Percentiles rank a stretch among this genome's conserved stretches.
These are phyloP conservation scores for Pogonophryne albipinna DNA, from an alignment of 2,797 vertebrate genomes.

Conservation along the genomic window DNA sequence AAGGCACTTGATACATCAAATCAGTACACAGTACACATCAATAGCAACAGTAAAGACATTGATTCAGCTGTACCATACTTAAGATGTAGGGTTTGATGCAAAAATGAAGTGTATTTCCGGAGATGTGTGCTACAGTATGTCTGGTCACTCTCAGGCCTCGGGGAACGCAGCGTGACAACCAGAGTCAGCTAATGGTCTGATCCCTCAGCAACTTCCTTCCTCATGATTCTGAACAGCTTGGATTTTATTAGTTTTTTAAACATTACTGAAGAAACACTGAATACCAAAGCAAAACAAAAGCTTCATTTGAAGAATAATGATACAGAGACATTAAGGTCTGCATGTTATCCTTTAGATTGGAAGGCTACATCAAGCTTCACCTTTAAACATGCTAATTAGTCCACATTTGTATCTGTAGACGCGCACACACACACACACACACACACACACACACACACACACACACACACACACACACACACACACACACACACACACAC, in stretches of 20 bases:
- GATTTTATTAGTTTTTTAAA: slow-evolving; percentile 21
- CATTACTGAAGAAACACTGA: slow-evolving; percentile 11
- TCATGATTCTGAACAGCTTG: slow-evolving; percentile 6
- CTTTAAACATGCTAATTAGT: slow-evolving; percentile 35
- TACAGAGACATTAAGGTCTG: not conserved
- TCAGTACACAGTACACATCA: not conserved
- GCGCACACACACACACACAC: not conserved
- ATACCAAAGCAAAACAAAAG: not conserved
- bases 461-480: too few relatives aligned
- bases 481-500: not conserved
- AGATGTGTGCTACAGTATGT: not conserved
- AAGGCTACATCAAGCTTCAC: not conserved
- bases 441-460: too few relatives aligned
- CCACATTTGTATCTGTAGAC: not conserved
- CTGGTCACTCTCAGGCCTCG: slow-evolving; percentile 19
- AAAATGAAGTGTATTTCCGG: not conserved
- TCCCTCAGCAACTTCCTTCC: slow-evolving; percentile 12
- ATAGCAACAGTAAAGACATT: not conserved
- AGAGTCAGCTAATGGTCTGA: slow-evolving; percentile 16
- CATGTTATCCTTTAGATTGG: not conserved
- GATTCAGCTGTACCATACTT: not conserved
- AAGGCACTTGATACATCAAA: not conserved
- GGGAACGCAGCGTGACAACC: slow-evolving; percentile 9
- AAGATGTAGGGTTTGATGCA: not conserved
- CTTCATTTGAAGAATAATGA: slow-evolving; percentile 12